phyloP scores from a whole-genome alignment of 2,113 vertebrate genomes.

The Cebus imitator region DNA sequence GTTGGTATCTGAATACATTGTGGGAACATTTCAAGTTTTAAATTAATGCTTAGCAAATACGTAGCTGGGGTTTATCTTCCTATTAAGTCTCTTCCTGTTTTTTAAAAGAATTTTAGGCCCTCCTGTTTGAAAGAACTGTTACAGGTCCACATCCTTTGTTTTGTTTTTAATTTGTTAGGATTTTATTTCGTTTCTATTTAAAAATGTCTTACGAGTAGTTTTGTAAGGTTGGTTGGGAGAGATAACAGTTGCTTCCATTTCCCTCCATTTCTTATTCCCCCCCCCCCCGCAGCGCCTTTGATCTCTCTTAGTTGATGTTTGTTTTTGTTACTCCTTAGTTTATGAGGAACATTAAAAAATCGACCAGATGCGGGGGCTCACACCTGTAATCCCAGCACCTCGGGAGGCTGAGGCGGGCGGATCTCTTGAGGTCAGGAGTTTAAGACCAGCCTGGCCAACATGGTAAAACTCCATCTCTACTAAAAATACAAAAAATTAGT shows the following conservation, averaged over 20 bases:
- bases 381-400: too few species aligned
- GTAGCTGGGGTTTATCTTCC: neutral
- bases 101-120: neutral
- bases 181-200: constrained; percentile 11
- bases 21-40: neutral
- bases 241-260: neutral
- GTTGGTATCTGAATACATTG: neutral
- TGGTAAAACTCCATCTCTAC: too few species aligned
- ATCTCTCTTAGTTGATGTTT: neutral
- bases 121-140: neutral
- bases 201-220: neutral
- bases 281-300: neutral
- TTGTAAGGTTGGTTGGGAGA: neutral
- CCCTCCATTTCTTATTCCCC: neutral
- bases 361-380: too few species aligned
- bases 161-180: neutral
- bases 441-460: too few species aligned
- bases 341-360: neutral
- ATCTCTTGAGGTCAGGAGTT: too few species aligned
- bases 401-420: too few species aligned
- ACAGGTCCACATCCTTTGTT: neutral
- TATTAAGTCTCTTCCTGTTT: constrained; percentile 21
- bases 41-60: neutral
- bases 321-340: neutral
- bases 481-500: too few species aligned